Percentiles rank a stretch among this genome's conserved stretches.
Evolutionary conservation across 2,888 invertebrate genomes (phyloP).

Genomic region (Caenorhabditis imperialis): DNA sequence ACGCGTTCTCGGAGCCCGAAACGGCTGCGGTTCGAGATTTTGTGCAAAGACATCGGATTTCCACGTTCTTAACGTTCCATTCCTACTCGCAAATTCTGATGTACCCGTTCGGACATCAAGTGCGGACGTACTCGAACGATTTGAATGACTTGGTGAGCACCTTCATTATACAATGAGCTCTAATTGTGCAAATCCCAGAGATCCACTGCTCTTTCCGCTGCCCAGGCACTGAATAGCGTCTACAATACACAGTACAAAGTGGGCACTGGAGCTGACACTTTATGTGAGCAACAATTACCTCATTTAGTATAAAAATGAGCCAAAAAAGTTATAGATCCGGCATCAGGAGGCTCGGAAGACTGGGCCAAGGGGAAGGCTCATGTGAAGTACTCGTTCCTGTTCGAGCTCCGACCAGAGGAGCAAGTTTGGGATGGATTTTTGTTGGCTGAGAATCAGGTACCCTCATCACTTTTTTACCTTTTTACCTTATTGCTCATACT

Average conservation of each 20-base stretch:
- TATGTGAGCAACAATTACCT: slow-evolving; percentile 61
- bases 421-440: slow-evolving; percentile 77
- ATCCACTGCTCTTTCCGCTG: slow-evolving; percentile 72
- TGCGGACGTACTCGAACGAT: slow-evolving; percentile 75
- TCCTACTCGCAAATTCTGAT: slow-evolving; percentile 76
- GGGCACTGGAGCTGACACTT: slow-evolving; percentile 77
- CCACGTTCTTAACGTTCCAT: slow-evolving; percentile 77
- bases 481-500: background rate
- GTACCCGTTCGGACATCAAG: slow-evolving; percentile 78
- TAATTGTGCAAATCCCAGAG: slow-evolving; percentile 61
- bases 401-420: slow-evolving; percentile 77
- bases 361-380: slow-evolving; percentile 77
- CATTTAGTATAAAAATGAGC: background rate
- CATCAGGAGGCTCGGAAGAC: slow-evolving; percentile 75
- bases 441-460: slow-evolving; percentile 75
- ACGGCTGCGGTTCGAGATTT: slow-evolving; percentile 76
- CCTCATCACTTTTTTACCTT: too few species aligned
- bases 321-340: slow-evolving; percentile 61
- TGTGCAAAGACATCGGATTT: slow-evolving; percentile 68
- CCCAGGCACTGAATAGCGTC: slow-evolving; percentile 70
- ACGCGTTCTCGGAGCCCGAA: slow-evolving; percentile 78
- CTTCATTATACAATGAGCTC: background rate
- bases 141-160: slow-evolving; percentile 69
- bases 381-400: slow-evolving; percentile 77
- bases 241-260: slow-evolving; percentile 77